phyloP scores from a whole-genome alignment of 2,888 invertebrate genomes.

The Ophraella communa region DNA sequence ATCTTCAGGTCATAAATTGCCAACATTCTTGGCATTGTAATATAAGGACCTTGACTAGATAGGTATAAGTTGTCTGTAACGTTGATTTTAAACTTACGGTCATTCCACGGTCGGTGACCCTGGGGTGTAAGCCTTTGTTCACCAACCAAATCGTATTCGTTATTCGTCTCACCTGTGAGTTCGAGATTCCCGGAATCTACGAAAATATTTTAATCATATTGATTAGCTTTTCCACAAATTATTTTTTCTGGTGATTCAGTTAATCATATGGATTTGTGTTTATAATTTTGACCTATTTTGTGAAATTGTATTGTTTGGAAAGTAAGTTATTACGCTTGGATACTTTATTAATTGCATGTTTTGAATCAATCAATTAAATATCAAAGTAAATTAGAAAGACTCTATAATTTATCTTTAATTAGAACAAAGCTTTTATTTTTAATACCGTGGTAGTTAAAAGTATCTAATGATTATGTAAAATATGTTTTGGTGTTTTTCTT shows the following conservation, averaged over 20 bases:
- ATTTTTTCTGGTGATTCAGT: not conserved
- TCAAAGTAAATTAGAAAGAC: not conserved
- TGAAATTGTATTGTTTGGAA: not conserved
- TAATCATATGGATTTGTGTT: not conserved
- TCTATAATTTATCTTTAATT: too few species aligned
- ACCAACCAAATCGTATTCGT: conserved; percentile 32
- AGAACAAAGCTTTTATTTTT: too few species aligned
- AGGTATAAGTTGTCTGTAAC: conserved; percentile 15
- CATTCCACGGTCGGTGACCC: conserved; percentile 44
- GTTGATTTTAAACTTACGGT: conserved; percentile 35
- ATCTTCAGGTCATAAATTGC: conserved; percentile 2
- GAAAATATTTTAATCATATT: not conserved
- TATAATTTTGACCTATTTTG: not conserved
- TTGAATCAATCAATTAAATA: not conserved
- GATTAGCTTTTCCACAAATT: not conserved
- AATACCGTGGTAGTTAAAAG: too few species aligned
- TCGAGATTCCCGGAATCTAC: conserved; percentile 2
- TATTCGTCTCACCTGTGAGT: not conserved
- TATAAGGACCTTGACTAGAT: conserved; percentile 25
- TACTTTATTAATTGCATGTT: not conserved
- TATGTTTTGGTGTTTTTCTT: too few species aligned
- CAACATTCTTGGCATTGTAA: conserved; percentile 10
- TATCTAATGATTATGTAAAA: too few species aligned
- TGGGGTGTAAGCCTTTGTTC: conserved; percentile 37
- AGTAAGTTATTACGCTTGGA: not conserved